These are phyloP conservation scores for Brachionus angularis DNA, from an alignment of 1,140 invertebrate genomes.

Conservation along the genomic window DNA sequence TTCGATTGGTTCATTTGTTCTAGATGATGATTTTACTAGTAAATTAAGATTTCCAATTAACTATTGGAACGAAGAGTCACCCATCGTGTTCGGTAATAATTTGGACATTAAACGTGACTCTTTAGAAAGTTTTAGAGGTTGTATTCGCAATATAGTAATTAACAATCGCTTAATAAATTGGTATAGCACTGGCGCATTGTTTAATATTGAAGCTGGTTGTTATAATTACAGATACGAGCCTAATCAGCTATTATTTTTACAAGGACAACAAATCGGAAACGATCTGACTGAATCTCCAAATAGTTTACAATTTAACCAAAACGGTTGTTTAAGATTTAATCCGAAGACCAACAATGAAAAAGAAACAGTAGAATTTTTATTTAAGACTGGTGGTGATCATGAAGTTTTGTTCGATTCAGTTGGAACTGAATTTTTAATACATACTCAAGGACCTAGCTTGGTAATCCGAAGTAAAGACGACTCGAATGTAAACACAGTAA, in stretches of 20 bases:
- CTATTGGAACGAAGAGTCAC: constrained; percentile 33
- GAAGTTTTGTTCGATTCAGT: constrained; percentile 13
- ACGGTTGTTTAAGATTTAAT: constrained; percentile 8
- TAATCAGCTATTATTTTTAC: neutral
- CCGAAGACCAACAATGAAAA: neutral
- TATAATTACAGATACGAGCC: constrained; percentile 13
- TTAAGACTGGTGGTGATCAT: constrained; percentile 27
- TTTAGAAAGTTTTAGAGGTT: constrained; percentile 15
- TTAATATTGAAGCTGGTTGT: constrained; percentile 35
- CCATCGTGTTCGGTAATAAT: constrained; percentile 18
- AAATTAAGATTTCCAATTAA: constrained; percentile 16
- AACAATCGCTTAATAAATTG: constrained; percentile 40
- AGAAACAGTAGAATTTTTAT: constrained; percentile 31
- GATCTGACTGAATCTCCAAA: too few relatives aligned
- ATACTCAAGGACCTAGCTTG: constrained; percentile 36
- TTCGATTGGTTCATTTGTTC: constrained; percentile 20
- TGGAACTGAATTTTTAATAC: constrained; percentile 4
- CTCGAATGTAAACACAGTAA: neutral
- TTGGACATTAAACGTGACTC: neutral
- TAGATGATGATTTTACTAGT: constrained; percentile 18
- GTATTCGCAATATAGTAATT: constrained; percentile 36
- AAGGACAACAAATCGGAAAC: neutral
- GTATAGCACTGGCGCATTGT: neutral
- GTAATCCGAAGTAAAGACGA: constrained; percentile 11
- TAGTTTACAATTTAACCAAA: neutral